Base-by-base conservation (phyloP, 2,888 invertebrate species). In the Papilio elwesi region DNA sequence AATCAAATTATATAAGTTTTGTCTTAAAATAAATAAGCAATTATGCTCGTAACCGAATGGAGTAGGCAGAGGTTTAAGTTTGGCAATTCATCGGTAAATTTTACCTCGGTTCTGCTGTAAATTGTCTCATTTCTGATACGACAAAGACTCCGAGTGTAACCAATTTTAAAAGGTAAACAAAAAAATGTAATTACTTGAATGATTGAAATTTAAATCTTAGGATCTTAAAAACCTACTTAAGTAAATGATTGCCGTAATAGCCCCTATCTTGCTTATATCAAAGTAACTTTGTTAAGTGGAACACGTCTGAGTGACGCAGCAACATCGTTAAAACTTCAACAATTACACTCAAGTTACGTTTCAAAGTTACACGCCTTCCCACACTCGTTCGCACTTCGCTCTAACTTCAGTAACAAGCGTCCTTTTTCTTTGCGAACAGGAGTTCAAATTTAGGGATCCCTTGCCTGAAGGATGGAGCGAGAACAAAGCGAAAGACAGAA, bases 261-360 rank as follows among this genome's bases (percentile, higher is more conserved):
- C 53, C 63, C 49, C 55, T 63, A 68, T 68, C 73, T 65, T 16
- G 49, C 9, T 69, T 15, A 59, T 70, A 62, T 73, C 73, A 73
- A 73, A 73, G 70, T 43, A 73, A 73, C 48, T 73, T 66, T n/a
- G 43, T 68, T 66, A 70, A 73, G 73, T 73, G 70, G 70, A 66
- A 66, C 73, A 68, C 68, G 73, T 73, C 73, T 73, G 73, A 73
- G 59, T 73, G 69, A 70, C 73, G 70, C 59, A 65, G 73, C 70
- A 70, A 66, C 71, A 64, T 81, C 79, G 76, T 82, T 82, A 78
- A 81, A 82, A 82, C 80, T 82, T 81, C 74, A 74, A 76, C 82
- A 81, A 80, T 82, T 82, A 80, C 76, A 70, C 73, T 75, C 74
- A 76, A 76, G 77, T 78, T 76, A 75, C 76, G 74, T 76, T 76